Evolutionary conservation across 2,113 vertebrate species (phyloP), one percentile per base, ranked within the genome.

Genomic region (Myodes glareolus): DNA sequence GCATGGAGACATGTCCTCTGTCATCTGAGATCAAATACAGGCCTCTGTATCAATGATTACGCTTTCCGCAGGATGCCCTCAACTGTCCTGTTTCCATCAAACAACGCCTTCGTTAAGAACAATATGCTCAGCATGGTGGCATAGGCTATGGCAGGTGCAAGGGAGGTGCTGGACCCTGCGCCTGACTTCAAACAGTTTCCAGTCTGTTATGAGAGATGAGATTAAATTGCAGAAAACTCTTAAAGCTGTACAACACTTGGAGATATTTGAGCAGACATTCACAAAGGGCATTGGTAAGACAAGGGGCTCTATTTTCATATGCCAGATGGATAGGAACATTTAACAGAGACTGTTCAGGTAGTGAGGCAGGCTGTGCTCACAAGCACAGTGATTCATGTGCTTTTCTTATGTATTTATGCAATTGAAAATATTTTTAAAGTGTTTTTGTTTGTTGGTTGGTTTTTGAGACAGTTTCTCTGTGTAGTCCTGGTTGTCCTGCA

Each of bases 211-310:
- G 14, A 36, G 75, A 77, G 31, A 88, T 75, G 61, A 94, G n/a
- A 47, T 80, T 72, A 68, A 58, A n/a, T 68, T n/a, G 21, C 14
- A 90, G 88, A 95, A 95, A 94, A 76, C 14, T 73, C 45, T 88
- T 58, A 70, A n/a, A 88, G 13, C 65, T 27, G 31, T 31, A 45
- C 21, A 80, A 1, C 33, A 77, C 39, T 17, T 2, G 73, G 67
- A 76, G 25, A 2, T 91, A 21, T 58, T 95, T 39, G 67, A 93
- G 82, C 70, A 93, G 58, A 90, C 70, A 36, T 68, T 92, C 70
- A 36, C 90, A 72, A 94, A 92, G 76, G 61, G 77, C 10, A 31
- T 52, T 19, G 89, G 52, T 2, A 77, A 68, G 33, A 86, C 13
- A 63, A 63, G 52, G 58, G 58, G 25, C 55, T 84, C 80, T 27